A percentile compares a stretch with the other conserved stretches of the same genome.
These are phyloP conservation scores for Agelastica alni DNA, from an alignment of 2,888 invertebrate species.

Conservation along the genomic window DNA sequence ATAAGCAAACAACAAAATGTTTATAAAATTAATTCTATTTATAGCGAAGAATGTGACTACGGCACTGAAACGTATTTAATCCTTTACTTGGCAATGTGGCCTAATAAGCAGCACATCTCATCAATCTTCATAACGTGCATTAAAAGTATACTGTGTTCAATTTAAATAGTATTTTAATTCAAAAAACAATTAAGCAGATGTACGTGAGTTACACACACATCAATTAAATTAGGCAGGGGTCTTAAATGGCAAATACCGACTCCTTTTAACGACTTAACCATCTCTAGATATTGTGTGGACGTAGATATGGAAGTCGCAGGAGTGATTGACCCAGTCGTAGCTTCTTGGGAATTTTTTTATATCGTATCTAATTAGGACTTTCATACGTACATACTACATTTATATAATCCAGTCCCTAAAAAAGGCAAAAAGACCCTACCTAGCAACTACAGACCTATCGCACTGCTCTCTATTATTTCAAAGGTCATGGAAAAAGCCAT, in stretches of 20 bases:
- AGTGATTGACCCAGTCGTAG: slow-evolving; percentile 40
- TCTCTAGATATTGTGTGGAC: slow-evolving; percentile 17
- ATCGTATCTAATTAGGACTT: no score
- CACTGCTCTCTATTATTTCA: no score
- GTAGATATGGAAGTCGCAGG: slow-evolving; percentile 34
- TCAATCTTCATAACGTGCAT: slow-evolving; percentile 29
- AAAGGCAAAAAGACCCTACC: no score
- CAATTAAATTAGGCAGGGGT: slow-evolving; percentile 41
- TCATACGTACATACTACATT: no score
- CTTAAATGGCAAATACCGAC: slow-evolving; percentile 40
- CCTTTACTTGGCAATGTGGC: slow-evolving; percentile 8
- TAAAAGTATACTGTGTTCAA: slow-evolving; percentile 35
- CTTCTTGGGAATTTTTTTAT: slow-evolving; percentile 7
- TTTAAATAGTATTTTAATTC: slow-evolving; percentile 43
- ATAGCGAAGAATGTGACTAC: no score
- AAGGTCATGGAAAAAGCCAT: no score
- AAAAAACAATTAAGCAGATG: slow-evolving; percentile 46
- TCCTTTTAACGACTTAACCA: slow-evolving; percentile 43
- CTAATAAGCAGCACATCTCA: slow-evolving; percentile 19
- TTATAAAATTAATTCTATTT: no score
- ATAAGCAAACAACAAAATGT: no score
- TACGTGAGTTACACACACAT: slow-evolving; percentile 42
- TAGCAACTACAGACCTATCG: no score
- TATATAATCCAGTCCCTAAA: no score
- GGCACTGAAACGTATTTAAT: background rate